These are phyloP conservation scores for Pheosia gnoma DNA, from an alignment of 2,888 invertebrate genomes.

Conservation along the genomic window DNA sequence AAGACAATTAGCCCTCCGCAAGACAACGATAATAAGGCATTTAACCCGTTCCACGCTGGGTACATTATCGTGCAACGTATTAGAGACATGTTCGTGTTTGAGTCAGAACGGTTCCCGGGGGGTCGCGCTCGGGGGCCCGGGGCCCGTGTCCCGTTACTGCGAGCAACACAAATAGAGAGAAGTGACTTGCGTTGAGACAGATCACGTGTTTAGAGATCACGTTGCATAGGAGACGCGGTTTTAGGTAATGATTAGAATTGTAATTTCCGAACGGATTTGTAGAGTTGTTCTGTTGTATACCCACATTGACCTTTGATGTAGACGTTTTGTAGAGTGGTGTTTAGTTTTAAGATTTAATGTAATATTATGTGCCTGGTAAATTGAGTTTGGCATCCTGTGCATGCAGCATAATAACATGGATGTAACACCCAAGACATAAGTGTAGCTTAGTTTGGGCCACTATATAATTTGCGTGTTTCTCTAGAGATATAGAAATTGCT, in stretches of 20 bases:
- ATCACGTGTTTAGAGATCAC: neutral
- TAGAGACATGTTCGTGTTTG: neutral
- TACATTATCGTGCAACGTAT: neutral
- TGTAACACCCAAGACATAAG: no score
- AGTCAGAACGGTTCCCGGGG: neutral
- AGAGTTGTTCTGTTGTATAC: neutral
- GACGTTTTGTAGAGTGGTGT: no score
- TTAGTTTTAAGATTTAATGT: no score
- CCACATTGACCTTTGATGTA: no score
- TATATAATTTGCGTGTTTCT: no score
- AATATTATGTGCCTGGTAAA: no score
- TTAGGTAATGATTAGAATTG: neutral
- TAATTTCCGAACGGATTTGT: no score
- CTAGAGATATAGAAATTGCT: no score
- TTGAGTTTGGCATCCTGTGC: no score
- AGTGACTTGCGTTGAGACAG: neutral
- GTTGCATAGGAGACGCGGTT: neutral
- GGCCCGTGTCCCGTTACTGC: neutral
- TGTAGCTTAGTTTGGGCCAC: no score
- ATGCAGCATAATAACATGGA: no score
- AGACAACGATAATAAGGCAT: constrained; percentile 25
- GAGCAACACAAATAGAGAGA: neutral
- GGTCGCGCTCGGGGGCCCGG: neutral
- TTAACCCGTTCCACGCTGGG: constrained; percentile 8
- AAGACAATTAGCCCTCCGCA: constrained; percentile 26